These are phyloP conservation scores for Cryptocephalus primarius DNA, from an alignment of 2,888 invertebrate genomes.

Conservation along the genomic window DNA sequence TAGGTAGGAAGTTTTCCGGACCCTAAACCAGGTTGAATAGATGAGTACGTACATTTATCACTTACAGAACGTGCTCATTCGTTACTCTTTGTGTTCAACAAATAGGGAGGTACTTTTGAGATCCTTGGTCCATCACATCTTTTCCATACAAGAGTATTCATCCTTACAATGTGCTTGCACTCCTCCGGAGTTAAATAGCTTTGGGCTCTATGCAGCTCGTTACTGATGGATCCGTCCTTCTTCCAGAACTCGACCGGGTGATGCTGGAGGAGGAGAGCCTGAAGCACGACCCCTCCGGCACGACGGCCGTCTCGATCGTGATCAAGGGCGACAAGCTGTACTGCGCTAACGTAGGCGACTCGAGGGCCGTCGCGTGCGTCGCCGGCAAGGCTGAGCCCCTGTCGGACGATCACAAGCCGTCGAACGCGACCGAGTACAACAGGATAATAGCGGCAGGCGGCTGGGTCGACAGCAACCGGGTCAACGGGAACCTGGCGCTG, in stretches of 20 bases:
- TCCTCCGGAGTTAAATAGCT: too few relatives aligned
- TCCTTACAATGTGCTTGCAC: too few relatives aligned
- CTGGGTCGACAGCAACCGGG: constrained; percentile 93
- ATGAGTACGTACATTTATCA: too few relatives aligned
- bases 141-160: too few relatives aligned
- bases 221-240: not conserved
- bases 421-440: constrained; percentile 66
- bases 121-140: too few relatives aligned
- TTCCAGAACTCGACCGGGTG: constrained; percentile 54
- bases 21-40: too few relatives aligned
- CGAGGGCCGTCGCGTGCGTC: constrained; percentile 84
- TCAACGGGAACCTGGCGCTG: constrained; percentile 95
- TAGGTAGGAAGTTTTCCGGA: too few relatives aligned
- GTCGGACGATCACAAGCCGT: constrained; percentile 94
- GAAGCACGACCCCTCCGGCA: constrained; percentile 88
- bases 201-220: too few relatives aligned
- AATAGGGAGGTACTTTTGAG: too few relatives aligned
- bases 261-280: constrained; percentile 84
- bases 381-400: constrained; percentile 64
- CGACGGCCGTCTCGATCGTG: constrained; percentile 81
- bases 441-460: constrained; percentile 92
- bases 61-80: too few relatives aligned
- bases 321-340: constrained; percentile 77
- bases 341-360: constrained; percentile 97
- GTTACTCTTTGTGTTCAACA: too few relatives aligned